Evolutionary conservation across 2,113 vertebrate species (phyloP), one percentile per base, ranked within the genome.

Genomic region (Nothobranchius kuhntae): DNA sequence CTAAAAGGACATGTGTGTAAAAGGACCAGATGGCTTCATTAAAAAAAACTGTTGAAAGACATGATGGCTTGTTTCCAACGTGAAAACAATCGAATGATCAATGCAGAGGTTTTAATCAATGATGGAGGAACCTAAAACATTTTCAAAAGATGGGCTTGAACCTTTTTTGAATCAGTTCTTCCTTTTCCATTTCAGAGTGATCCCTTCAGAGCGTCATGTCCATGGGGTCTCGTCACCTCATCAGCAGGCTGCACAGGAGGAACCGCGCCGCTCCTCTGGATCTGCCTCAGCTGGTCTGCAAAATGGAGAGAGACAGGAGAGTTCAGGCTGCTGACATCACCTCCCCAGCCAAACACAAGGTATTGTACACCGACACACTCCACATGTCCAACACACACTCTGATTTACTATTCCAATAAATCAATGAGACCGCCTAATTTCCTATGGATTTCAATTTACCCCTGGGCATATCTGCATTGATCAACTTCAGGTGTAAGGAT

Each of bases 391-490:
- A 71, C 80, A 74, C 79, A 69, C 75, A 46, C 72, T 62, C 73
- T 89, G 83, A 89, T 90, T 92, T 89, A 89, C 84, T 86, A 77
- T 85, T 90, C 83, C 89, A 91, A 90, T 92, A 91, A 93, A 92
- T 92, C 89, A 89, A 81, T 90, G 73, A 73, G 40, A 26, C 71
- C n/a, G 76, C 89, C 85, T 91, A 90, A 92, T 92, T 92, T 92
- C 85, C 85, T 89, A 92, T 90, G 88, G 91, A 91, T 92, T 92
- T 89, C 85, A 92, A 89, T 93, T 92, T 91, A 89, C 90, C 88
- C 75, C 75, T 86, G 86, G 86, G 89, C 87, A 90, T 76, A 91
- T 90, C 84, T 85, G 79, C 89, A 91, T 92, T 92, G 91, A 92
- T 89, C 89, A 89, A 82, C 82, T 86, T 86, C 88, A 90, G 87